Percentiles rank a stretch among this genome's conserved stretches.
phyloP scores from a whole-genome alignment of 37 sponge, comb jelly and placozoan species.

The Spongilla lacustris region DNA sequence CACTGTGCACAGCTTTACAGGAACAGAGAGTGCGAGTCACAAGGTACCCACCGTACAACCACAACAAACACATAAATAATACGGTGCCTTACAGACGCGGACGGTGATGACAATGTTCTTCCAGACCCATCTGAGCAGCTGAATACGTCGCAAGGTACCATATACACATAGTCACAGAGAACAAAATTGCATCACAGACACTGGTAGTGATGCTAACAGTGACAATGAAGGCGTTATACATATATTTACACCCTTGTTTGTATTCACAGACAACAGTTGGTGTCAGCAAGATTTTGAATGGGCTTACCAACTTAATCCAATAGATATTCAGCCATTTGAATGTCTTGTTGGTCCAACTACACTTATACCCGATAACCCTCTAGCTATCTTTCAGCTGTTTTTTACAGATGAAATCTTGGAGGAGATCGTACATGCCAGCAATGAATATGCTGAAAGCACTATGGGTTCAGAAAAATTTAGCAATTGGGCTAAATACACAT shows the following conservation, averaged over 20 bases:
- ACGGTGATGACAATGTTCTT: no score
- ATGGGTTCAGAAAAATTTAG: conserved; percentile 3
- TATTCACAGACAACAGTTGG: background rate
- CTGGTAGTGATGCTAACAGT: no score
- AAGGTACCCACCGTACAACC: no score
- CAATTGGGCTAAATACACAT: conserved; percentile 6
- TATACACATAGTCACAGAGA: no score
- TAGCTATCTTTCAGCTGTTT: conserved; percentile 19
- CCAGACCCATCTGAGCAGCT: no score
- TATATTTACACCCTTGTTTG: no score
- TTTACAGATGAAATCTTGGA: conserved; percentile 17
- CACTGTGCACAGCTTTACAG: no score
- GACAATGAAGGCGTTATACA: no score
- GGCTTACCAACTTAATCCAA: background rate
- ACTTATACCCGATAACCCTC: background rate
- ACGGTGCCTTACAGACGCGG: no score
- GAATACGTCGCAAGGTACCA: background rate
- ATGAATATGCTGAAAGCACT: conserved; percentile 17
- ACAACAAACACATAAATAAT: no score
- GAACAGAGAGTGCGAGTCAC: no score
- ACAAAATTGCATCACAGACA: no score
- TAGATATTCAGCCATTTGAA: conserved; percentile 17
- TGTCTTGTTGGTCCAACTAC: conserved; percentile 20
- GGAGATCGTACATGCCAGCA: conserved; percentile 10
- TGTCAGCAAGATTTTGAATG: background rate